Percentiles rank a stretch among this genome's conserved stretches.
These are phyloP conservation scores for Caenorhabditis elegans DNA, from an alignment of 1,140 invertebrate genomes.

Conservation along the genomic window DNA sequence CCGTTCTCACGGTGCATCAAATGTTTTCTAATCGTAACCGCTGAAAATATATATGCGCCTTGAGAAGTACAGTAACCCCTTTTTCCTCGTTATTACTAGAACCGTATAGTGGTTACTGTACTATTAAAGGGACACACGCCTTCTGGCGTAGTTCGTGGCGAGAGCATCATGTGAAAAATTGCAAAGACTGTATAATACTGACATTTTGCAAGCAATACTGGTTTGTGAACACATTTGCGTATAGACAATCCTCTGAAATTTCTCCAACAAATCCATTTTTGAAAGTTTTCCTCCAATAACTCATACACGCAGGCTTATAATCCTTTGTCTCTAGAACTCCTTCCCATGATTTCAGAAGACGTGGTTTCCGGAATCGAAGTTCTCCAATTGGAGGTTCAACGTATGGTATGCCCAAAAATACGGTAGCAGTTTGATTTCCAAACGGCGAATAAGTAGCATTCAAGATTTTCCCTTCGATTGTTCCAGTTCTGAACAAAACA, in stretches of 20 bases:
- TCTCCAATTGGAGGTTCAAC: neutral
- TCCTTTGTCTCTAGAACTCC: neutral
- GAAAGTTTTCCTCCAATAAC: conserved; percentile 26
- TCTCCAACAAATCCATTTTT: conserved; percentile 17
- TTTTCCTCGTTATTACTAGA: too few species aligned
- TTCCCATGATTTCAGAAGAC: neutral
- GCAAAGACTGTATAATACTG: neutral
- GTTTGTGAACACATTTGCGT: conserved; percentile 29
- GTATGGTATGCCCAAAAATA: neutral
- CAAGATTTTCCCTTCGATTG: neutral
- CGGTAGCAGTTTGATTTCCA: neutral
- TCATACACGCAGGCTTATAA: conserved; percentile 18
- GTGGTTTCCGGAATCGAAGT: neutral
- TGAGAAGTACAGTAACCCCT: too few species aligned
- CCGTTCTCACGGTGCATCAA: too few species aligned
- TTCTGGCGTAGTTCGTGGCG: too few species aligned
- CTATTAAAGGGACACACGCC: too few species aligned
- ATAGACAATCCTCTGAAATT: conserved; percentile 36
- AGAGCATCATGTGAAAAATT: too few species aligned
- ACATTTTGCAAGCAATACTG: neutral
- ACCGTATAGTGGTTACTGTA: too few species aligned
- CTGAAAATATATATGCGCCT: too few species aligned
- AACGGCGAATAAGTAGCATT: neutral
- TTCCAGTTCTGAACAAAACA: conserved; percentile 22
- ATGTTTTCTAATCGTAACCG: too few species aligned